These are phyloP conservation scores for Benthosema pterotum DNA, from an alignment of 2,797 vertebrate genomes.

Conservation along the genomic window DNA sequence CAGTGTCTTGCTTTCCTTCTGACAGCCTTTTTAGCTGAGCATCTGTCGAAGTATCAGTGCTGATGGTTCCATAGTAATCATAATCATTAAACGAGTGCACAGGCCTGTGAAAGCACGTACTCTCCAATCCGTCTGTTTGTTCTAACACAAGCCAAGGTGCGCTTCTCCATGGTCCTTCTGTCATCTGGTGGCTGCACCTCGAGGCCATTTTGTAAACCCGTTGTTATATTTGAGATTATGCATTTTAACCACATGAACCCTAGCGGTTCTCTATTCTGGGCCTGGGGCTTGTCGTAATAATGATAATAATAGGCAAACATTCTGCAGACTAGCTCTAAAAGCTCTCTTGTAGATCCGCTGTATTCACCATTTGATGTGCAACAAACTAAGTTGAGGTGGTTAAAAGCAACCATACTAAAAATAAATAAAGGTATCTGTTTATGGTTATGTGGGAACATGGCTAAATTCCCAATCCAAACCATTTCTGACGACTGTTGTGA, in stretches of 20 bases:
- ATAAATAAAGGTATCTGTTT: conserved; percentile 8
- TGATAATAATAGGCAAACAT: no score
- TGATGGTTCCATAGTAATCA: conserved; percentile 37
- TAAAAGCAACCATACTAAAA: conserved; percentile 31
- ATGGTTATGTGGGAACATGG: conserved; percentile 23
- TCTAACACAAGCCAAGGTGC: conserved; percentile 38
- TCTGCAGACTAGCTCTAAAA: no score
- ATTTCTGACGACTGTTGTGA: conserved; percentile 15
- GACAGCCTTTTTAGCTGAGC: conserved; percentile 24
- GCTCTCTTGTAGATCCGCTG: no score
- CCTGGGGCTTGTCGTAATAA: not conserved
- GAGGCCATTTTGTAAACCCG: not conserved
- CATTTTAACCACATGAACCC: no score
- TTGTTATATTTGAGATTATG: no score
- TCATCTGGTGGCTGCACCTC: conserved; percentile 33
- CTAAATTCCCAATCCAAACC: not conserved
- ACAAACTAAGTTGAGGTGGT: not conserved
- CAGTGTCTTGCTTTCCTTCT: not conserved
- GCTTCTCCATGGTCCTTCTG: conserved; percentile 36
- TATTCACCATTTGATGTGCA: no score
- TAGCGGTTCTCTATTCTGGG: conserved; percentile 6
- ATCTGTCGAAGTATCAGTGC: conserved; percentile 31
- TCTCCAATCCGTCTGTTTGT: conserved; percentile 24
- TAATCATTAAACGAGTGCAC: conserved; percentile 53
- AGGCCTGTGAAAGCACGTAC: conserved; percentile 46